Percentiles rank a stretch among this genome's conserved stretches.
phyloP scores from a whole-genome alignment of 2,113 vertebrate genomes.

The Colaptes auratus region DNA sequence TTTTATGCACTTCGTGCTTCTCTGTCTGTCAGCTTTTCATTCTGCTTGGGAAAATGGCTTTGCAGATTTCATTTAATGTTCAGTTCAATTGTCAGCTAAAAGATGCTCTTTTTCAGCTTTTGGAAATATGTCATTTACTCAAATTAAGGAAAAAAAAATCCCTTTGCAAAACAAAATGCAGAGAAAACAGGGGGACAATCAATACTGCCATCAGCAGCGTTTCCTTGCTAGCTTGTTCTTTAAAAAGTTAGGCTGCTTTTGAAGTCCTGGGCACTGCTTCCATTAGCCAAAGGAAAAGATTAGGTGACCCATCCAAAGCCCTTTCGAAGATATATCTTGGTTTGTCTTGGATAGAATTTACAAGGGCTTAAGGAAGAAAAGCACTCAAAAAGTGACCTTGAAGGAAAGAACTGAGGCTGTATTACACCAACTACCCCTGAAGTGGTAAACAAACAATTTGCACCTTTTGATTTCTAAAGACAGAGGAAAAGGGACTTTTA shows the following conservation, averaged over 20 bases:
- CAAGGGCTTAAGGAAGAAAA: conserved; percentile 37
- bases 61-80: conserved; percentile 70
- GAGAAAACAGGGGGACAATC: conserved; percentile 36
- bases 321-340: not conserved
- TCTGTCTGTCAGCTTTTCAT: conserved; percentile 51
- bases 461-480: conserved; percentile 26
- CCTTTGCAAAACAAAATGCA: not conserved
- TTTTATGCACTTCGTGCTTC: conserved; percentile 2
- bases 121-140: conserved; percentile 54
- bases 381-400: conserved; percentile 56
- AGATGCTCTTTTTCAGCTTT: conserved; percentile 32
- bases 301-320: not conserved
- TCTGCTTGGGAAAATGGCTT: conserved; percentile 43
- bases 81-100: conserved; percentile 56
- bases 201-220: conserved; percentile 1
- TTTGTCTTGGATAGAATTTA: conserved; percentile 40
- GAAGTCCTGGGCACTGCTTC: not conserved
- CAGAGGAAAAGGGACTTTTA: not conserved
- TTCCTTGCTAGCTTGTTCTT: not conserved
- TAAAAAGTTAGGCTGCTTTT: conserved; percentile 31
- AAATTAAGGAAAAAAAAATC: conserved; percentile 10
- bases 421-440: conserved; percentile 18
- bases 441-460: conserved; percentile 48
- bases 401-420: not conserved
- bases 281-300: conserved; percentile 23